Conservation (phyloP, 2,113 vertebrate species). For the Cacatua alba region DNA sequence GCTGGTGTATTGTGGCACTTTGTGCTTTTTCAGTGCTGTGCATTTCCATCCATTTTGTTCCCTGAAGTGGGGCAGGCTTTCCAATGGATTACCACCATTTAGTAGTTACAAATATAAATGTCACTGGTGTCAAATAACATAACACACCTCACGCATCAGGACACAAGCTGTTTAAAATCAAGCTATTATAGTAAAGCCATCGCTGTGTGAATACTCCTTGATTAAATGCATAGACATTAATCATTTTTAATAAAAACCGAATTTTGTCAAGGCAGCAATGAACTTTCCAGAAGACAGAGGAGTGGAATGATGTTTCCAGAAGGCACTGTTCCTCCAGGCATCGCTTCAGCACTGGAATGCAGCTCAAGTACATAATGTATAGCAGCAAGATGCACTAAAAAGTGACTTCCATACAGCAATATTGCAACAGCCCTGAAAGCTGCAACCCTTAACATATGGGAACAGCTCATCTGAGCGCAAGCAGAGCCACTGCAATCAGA, state of each 20-base stretch:
- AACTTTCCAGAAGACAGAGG: slow-evolving; percentile 49
- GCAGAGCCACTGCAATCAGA: neutral
- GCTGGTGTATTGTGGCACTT: slow-evolving; percentile 11
- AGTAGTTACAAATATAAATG: slow-evolving; percentile 74
- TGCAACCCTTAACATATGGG: neutral
- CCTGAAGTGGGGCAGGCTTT: slow-evolving; percentile 15
- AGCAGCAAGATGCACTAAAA: neutral
- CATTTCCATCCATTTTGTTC: neutral
- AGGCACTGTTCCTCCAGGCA: slow-evolving; percentile 18
- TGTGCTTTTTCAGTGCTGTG: neutral
- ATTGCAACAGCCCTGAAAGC: neutral
- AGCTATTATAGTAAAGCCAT: slow-evolving; percentile 3
- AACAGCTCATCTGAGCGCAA: neutral
- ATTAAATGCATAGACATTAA: slow-evolving; percentile 69
- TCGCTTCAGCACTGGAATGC: neutral
- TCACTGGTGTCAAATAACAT: slow-evolving; percentile 60
- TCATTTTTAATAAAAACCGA: slow-evolving; percentile 71
- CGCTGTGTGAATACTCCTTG: slow-evolving; percentile 7
- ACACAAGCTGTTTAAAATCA: slow-evolving; percentile 63
- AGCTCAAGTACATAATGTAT: neutral
- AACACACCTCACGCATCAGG: slow-evolving; percentile 68
- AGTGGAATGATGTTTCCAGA: slow-evolving; percentile 20
- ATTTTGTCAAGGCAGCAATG: slow-evolving; percentile 48
- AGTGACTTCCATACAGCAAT: neutral
- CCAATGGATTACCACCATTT: slow-evolving; percentile 46